Evolutionary conservation across 2,888 invertebrate genomes (phyloP).

Genomic region (Orthonychiurus folsomi): DNA sequence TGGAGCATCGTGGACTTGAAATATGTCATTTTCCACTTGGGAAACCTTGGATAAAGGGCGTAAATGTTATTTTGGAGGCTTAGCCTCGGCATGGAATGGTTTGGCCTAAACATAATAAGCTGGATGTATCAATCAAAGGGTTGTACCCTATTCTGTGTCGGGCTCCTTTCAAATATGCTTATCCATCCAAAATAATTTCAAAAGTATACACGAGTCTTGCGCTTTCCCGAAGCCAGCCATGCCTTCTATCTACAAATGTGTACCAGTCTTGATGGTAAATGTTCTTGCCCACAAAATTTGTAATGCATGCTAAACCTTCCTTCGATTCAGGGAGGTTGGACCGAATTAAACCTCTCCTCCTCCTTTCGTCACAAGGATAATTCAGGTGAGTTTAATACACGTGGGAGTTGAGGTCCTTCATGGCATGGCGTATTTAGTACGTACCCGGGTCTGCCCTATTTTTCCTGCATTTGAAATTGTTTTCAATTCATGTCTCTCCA

Average conservation of each 20-base stretch:
- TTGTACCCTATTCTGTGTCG: constrained; percentile 21
- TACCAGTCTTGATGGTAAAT: no score
- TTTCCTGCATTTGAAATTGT: no score
- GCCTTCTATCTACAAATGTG: not conserved
- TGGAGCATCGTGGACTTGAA: constrained; percentile 13
- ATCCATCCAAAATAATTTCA: constrained; percentile 24
- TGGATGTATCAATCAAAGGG: constrained; percentile 31
- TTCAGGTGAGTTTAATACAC: no score
- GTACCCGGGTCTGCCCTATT: no score
- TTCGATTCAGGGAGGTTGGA: no score
- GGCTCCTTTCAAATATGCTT: constrained; percentile 24
- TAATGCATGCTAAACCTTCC: not conserved
- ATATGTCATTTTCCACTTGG: constrained; percentile 25
- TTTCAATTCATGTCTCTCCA: no score
- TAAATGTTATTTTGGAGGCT: constrained; percentile 27
- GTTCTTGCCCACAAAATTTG: no score
- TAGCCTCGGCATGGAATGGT: not conserved
- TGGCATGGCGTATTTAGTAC: no score
- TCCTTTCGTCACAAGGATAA: no score
- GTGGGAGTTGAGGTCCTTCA: no score
- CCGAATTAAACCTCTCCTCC: no score
- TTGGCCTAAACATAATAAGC: not conserved
- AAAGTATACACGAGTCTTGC: constrained; percentile 14
- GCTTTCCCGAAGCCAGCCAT: not conserved
- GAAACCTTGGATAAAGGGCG: constrained; percentile 17